These are phyloP conservation scores for Cephus runcator DNA, from an alignment of 2,888 invertebrate species.

Conservation along the genomic window DNA sequence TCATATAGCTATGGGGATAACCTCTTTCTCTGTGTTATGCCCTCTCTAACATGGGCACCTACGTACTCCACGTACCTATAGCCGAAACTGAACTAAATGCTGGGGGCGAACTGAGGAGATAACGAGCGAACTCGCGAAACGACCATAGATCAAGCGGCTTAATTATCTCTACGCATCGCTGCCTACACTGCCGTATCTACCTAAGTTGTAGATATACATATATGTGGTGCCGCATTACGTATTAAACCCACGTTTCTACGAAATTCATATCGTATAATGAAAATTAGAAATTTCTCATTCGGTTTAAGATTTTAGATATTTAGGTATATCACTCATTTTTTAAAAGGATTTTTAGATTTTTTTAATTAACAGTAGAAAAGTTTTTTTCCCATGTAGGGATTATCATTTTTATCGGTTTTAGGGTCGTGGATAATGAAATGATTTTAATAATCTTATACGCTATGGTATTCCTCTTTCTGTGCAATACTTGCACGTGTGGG, in stretches of 20 bases:
- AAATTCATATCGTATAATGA: background rate
- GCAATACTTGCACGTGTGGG: background rate
- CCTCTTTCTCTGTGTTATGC: slow-evolving; percentile 19
- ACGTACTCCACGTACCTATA: slow-evolving; percentile 28
- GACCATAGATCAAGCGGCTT: slow-evolving; percentile 64
- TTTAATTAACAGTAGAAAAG: background rate
- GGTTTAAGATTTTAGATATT: background rate
- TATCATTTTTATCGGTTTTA: background rate
- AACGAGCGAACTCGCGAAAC: slow-evolving; percentile 66
- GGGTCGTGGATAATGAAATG: background rate
- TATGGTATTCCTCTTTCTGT: background rate
- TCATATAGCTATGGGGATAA: background rate
- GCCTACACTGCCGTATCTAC: slow-evolving; percentile 23
- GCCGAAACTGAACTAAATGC: slow-evolving; percentile 60
- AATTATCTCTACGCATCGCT: slow-evolving; percentile 64
- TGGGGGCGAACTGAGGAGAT: slow-evolving; percentile 59
- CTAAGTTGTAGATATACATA: slow-evolving; percentile 21
- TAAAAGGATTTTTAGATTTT: background rate
- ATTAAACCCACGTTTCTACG: slow-evolving; percentile 13
- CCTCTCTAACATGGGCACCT: slow-evolving; percentile 17
- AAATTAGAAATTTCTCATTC: background rate
- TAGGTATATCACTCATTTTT: background rate
- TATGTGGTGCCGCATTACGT: slow-evolving; percentile 6
- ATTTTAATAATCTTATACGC: background rate
- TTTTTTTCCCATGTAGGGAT: background rate